Base-by-base conservation (phyloP, 2,797 vertebrate genomes). In the Sebastes steindachneri region DNA sequence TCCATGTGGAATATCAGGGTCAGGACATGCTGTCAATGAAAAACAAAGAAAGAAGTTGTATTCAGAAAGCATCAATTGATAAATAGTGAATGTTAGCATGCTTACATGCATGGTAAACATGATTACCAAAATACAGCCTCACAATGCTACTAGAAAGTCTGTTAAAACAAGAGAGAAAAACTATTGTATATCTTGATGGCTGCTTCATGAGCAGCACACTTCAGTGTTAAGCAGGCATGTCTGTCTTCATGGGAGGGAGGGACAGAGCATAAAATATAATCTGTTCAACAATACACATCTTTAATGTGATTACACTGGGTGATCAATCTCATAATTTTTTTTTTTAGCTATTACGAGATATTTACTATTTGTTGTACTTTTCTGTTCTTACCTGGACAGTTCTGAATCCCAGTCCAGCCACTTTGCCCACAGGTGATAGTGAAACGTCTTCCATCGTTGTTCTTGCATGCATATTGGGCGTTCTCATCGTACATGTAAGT, bases 391-490 rank as follows among this genome's bases (percentile, higher is more conserved):
- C 86, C 79, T 80, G 51, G 0, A 59, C 90, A 90, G 6, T 0
- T 37, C 29, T 26, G 2, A n/a, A 55, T 9, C 7, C 75, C 84
- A 7, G 7, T 62, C 90, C 89, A 92, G 15, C 0, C 14, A 10
- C 62, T 64, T 15, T 2, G 2, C 0, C 54, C 0, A 80, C 70
- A 79, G 5, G 29, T 79, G 21, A 69, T 7, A 29, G 12, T 2
- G 12, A 33, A 37, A 0, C 0, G 0, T 4, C 1, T 17, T 0
- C 1, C 1, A 0, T 0, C n/a, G 0, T n/a, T 2, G 8, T 33
- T 4, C 5, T 0, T 54, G 66, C 90, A 92, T 2, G 0, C 1
- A 48, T 77, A 90, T 0, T 1, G 0, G 4, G 76, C 45, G 0
- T 0, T 0, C 0, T 83, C 60, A 2, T 1, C 0, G 0, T 35